Evolutionary conservation across 30 jellyfish, hydroid and myxozoan genomes (phyloP).

Genomic region (Hydractinia symbiolongicarpus): DNA sequence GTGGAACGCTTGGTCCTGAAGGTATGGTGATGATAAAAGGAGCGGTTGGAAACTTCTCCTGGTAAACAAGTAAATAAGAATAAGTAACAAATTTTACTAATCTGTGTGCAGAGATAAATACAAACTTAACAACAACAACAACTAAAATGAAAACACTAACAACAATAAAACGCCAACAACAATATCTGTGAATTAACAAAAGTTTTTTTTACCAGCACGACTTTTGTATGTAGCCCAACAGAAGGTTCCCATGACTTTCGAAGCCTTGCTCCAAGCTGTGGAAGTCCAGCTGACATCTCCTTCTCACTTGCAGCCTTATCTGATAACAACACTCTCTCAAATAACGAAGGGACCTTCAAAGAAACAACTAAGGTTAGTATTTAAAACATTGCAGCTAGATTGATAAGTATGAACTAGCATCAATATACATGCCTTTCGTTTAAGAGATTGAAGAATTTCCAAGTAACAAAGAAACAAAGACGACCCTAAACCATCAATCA

Average conservation of each 20-base stretch:
- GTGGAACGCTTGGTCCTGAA: constrained; percentile 72
- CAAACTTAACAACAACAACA: no score
- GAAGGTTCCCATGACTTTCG: constrained; percentile 77
- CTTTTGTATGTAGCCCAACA: constrained; percentile 39
- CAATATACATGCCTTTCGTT: constrained; percentile 59
- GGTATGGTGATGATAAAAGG: constrained; percentile 83
- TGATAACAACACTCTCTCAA: constrained; percentile 48
- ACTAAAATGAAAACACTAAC: no score
- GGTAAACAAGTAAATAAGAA: background rate
- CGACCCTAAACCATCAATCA: constrained; percentile 83
- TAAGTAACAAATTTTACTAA: background rate
- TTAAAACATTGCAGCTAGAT: background rate
- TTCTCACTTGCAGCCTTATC: constrained; percentile 42
- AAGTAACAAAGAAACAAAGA: constrained; percentile 71
- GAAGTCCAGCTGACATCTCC: constrained; percentile 41
- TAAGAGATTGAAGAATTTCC: constrained; percentile 77
- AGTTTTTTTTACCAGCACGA: constrained; percentile 29
- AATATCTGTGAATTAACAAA: background rate
- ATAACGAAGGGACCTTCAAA: constrained; percentile 61
- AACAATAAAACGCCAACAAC: background rate
- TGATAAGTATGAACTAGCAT: background rate
- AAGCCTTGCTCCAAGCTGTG: constrained; percentile 34
- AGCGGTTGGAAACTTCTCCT: constrained; percentile 59
- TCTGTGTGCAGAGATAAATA: no score
- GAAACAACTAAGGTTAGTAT: background rate